Evolutionary conservation across 2,113 vertebrate species (phyloP), one percentile per base, ranked within the genome.

Genomic region (Loxodonta africana): DNA sequence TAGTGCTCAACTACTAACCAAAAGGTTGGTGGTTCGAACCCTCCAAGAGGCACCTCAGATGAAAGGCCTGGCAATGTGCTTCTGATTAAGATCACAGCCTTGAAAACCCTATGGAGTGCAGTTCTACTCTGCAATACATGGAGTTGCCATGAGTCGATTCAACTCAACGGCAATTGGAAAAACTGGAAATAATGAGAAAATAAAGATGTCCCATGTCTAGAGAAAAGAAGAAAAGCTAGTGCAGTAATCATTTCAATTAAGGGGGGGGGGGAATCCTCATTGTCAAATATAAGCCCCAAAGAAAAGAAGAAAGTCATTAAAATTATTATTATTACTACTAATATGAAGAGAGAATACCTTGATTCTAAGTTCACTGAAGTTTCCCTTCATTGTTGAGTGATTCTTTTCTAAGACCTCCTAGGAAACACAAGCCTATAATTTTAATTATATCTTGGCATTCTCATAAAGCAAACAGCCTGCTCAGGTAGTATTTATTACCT

Each of bases 401-500:
- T 95, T 98, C 67, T 93, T 94, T 93, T 93, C 60, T 73, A 90
- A 93, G 97, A 67, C 41, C 76, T 97, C 95, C 96, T 89, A 94
- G 84, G 92, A 96, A 96, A 67, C 78, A 10, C 77, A 97, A 97
- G 69, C 90, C 88, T 97, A 76, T 98, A 93, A 96, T 97, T 98
- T 98, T 98, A 98, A 98, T 99, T 98, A 96, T 94, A 96, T 97
- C 95, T 97, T 97, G 92, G 90, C 95, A 93, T 97, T 96, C 96
- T 93, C 96, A 96, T 98, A 97, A 96, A 98, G 94, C 97, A 93
- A 97, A 96, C 95, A 96, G 94, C 88, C 94, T 95, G 67, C 91
- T 94, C 96, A 98, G 98, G 97, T 96, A 95, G 65, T 94, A 95
- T 98, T 97, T 98, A 97, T 97, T 98, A 96, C 95, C 96, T 95